These are phyloP conservation scores for Coremacera marginata DNA, from an alignment of 2,888 invertebrate species.

Conservation along the genomic window DNA sequence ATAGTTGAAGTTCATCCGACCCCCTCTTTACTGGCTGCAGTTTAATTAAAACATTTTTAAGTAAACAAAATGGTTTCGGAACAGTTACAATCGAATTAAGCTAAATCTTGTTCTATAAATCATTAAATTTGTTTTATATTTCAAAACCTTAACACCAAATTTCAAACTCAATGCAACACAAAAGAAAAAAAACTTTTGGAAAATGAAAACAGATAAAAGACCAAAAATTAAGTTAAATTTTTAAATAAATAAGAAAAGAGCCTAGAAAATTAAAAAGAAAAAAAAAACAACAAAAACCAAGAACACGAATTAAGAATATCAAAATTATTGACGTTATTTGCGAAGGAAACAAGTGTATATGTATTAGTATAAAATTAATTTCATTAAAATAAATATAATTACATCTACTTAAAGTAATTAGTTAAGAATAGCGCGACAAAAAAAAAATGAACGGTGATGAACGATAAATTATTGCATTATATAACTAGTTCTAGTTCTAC, in stretches of 20 bases:
- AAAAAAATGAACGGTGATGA: background rate
- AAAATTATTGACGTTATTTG: background rate
- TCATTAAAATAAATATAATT: background rate
- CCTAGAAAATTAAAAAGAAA: background rate
- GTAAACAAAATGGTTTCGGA: background rate
- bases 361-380: background rate
- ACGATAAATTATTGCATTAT: background rate
- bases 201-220: conserved; percentile 1
- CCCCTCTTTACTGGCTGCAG: too few species aligned
- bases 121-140: background rate
- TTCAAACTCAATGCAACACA: background rate
- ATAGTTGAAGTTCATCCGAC: too few species aligned
- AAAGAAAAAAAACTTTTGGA: background rate
- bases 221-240: conserved; percentile 21
- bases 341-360: conserved; percentile 1
- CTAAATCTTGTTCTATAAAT: background rate
- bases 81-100: background rate
- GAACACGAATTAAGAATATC: background rate
- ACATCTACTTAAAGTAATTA: background rate
- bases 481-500: background rate
- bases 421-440: background rate
- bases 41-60: too few species aligned
- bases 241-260: background rate
- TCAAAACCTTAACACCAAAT: background rate
- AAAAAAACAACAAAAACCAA: too few species aligned